These are phyloP conservation scores for Phodopus roborovskii DNA, from an alignment of 2,113 vertebrate genomes.

Conservation along the genomic window DNA sequence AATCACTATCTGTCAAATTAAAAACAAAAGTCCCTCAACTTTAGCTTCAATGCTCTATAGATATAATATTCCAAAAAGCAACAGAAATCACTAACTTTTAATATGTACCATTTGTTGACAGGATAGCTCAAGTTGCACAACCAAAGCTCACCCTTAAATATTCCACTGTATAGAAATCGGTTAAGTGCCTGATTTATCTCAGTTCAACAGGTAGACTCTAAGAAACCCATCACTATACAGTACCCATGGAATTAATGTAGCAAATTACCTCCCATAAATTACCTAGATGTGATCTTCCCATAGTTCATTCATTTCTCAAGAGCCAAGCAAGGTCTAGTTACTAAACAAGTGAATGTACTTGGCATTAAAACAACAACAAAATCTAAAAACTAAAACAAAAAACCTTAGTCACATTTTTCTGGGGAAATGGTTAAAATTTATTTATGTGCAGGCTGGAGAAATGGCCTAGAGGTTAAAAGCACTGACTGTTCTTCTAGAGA, in stretches of 20 bases:
- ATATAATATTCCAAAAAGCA: slow-evolving; percentile 30
- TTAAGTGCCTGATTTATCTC: background rate
- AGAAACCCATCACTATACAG: background rate
- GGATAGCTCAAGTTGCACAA: background rate
- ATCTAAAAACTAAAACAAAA: background rate
- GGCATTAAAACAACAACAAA: background rate
- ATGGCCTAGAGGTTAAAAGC: no score
- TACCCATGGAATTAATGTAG: background rate
- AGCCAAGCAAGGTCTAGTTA: background rate
- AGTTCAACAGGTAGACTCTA: background rate
- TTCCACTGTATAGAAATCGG: background rate
- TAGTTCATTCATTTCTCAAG: background rate
- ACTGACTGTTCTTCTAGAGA: no score
- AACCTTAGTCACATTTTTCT: background rate
- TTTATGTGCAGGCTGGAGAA: no score
- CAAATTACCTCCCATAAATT: background rate
- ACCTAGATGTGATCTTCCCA: background rate
- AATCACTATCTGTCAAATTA: slow-evolving; percentile 95
- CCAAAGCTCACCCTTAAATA: background rate
- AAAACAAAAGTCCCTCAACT: slow-evolving; percentile 33
- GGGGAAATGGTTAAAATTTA: background rate
- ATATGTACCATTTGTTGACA: background rate
- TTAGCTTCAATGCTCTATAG: slow-evolving; percentile 10
- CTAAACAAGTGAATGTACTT: background rate
- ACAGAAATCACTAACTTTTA: background rate